A percentile compares a stretch with the other conserved stretches of the same genome.
These are phyloP conservation scores for Linnaemya vulpina DNA, from an alignment of 2,888 invertebrate species.

Conservation along the genomic window DNA sequence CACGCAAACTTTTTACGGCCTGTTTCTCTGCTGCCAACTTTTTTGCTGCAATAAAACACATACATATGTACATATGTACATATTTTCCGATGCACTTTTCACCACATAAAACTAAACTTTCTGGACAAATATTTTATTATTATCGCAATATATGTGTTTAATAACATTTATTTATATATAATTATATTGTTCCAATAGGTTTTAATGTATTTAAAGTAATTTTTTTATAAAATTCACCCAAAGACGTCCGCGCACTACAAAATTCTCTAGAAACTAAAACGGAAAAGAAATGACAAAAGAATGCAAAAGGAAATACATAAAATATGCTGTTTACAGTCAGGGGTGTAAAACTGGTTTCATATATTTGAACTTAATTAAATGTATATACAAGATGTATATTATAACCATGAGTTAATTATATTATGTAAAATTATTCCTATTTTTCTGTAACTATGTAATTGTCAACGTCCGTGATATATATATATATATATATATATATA, in stretches of 20 bases:
- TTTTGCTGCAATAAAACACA: not conserved
- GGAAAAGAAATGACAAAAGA: not conserved
- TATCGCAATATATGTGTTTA: not conserved
- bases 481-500: too few relatives aligned
- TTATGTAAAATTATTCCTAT: too few relatives aligned
- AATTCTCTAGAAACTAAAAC: not conserved
- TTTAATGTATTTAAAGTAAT: not conserved
- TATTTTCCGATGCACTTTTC: not conserved
- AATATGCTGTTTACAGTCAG: not conserved
- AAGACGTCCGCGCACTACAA: not conserved
- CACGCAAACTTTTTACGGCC: too few relatives aligned
- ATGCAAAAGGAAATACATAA: not conserved
- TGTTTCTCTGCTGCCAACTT: too few relatives aligned
- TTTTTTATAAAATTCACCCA: not conserved
- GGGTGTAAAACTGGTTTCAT: too few relatives aligned
- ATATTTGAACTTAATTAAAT: too few relatives aligned
- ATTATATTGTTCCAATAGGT: not conserved
- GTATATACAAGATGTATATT: too few relatives aligned
- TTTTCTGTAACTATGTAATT: too few relatives aligned
- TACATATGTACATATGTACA: too few relatives aligned
- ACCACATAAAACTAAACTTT: not conserved
- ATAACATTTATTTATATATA: not conserved
- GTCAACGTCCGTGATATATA: too few relatives aligned
- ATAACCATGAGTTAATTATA: too few relatives aligned
- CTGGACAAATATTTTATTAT: not conserved